Conservation (phyloP, 2,113 vertebrate species). For the Rhinoderma darwinii region DNA sequence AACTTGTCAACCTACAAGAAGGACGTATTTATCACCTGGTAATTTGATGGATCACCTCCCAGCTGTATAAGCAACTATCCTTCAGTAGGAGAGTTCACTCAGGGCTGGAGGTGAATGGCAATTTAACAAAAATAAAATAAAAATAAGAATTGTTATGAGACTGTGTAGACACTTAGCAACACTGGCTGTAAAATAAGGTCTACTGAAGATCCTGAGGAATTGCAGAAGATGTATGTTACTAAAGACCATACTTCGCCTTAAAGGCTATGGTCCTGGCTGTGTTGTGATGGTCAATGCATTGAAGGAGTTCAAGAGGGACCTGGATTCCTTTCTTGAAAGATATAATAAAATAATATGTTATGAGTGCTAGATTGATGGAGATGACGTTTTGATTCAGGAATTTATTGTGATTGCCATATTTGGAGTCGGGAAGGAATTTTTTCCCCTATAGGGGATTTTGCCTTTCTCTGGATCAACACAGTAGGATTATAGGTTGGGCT, state of each 20-base stretch:
- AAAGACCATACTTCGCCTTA: not conserved
- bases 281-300: not conserved
- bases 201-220: not conserved
- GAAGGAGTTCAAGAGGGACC: not conserved
- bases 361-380: too few relatives aligned
- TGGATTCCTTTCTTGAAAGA: not conserved
- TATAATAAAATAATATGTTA: too few relatives aligned
- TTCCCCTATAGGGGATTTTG: too few relatives aligned
- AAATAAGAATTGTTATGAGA: not conserved
- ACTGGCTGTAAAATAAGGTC: not conserved
- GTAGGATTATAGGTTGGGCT: too few relatives aligned
- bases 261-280: not conserved
- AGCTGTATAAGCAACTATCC: constrained; percentile 32
- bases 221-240: not conserved
- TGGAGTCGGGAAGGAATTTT: too few relatives aligned
- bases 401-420: too few relatives aligned
- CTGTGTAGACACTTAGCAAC: not conserved
- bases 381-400: too few relatives aligned
- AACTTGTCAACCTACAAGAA: constrained; percentile 1
- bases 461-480: too few relatives aligned
- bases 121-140: constrained; percentile 8
- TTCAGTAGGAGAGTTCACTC: constrained; percentile 24
- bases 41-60: constrained; percentile 24
- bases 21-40: not conserved
- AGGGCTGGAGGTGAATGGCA: constrained; percentile 12